Conservation (phyloP, 2,888 invertebrate species). For the Chouioia cunea region DNA sequence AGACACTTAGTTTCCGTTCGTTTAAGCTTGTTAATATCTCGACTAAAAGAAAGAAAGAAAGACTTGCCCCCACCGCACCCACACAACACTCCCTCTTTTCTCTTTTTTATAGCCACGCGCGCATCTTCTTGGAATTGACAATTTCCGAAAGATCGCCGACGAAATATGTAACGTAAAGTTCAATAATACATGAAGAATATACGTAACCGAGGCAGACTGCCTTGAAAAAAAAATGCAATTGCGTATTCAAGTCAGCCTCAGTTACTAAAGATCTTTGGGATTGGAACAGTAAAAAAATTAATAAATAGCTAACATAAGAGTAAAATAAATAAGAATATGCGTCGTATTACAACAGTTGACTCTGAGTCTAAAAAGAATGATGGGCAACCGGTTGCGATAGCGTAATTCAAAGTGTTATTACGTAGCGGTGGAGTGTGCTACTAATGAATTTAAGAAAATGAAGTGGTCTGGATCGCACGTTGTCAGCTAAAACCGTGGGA, state of each 20-base stretch:
- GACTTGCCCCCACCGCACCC: slow-evolving; percentile 26
- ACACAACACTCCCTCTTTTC: slow-evolving; percentile 14
- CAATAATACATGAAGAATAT: too few relatives aligned
- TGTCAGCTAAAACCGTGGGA: slow-evolving; percentile 64
- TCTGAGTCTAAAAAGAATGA: slow-evolving; percentile 33
- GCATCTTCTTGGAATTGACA: too few relatives aligned
- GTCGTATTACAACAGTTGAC: too few relatives aligned
- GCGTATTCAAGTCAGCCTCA: too few relatives aligned
- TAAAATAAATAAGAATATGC: too few relatives aligned
- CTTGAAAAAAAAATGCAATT: too few relatives aligned
- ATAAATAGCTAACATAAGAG: too few relatives aligned
- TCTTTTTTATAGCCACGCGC: background rate
- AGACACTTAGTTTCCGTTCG: slow-evolving; percentile 69
- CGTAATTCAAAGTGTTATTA: slow-evolving; percentile 30
- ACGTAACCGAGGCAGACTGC: too few relatives aligned
- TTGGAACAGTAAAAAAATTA: too few relatives aligned
- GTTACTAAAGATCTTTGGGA: too few relatives aligned
- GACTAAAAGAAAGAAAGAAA: slow-evolving; percentile 1
- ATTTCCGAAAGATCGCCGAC: too few relatives aligned
- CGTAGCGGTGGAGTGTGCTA: slow-evolving; percentile 2
- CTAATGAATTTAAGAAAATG: slow-evolving; percentile 44
- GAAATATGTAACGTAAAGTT: too few relatives aligned
- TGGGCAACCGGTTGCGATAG: slow-evolving; percentile 27
- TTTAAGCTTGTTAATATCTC: slow-evolving; percentile 68
- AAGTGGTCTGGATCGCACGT: slow-evolving; percentile 13